Evolutionary conservation across 2,113 vertebrate species (phyloP).

Genomic region (Acanthisitta chloris): DNA sequence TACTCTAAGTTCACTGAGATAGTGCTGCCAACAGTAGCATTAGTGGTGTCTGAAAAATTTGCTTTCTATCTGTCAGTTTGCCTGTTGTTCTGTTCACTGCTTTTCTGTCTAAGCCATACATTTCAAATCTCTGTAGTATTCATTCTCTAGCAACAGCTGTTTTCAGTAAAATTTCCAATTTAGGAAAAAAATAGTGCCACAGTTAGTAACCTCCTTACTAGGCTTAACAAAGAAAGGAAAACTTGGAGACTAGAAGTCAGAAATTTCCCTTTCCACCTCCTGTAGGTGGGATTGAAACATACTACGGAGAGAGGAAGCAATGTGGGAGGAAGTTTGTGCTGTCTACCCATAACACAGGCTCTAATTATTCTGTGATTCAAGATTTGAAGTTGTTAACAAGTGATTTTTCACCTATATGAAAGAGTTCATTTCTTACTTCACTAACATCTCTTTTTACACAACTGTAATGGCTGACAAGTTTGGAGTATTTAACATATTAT

Average conservation of each 20-base stretch:
- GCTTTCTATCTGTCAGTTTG: background rate
- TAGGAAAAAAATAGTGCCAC: background rate
- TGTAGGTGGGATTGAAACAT: slow-evolving; percentile 20
- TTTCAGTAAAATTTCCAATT: background rate
- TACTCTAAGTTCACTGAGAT: background rate
- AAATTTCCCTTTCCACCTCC: slow-evolving; percentile 20
- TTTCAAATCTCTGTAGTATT: background rate
- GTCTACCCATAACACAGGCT: background rate
- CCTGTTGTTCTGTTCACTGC: background rate
- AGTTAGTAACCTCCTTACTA: background rate
- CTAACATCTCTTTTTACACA: background rate
- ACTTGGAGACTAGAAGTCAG: background rate
- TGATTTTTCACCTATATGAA: background rate
- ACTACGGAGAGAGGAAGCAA: background rate
- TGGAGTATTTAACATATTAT: background rate
- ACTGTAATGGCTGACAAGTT: background rate
- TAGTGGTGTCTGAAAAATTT: background rate
- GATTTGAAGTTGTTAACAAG: background rate
- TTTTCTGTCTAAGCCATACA: background rate
- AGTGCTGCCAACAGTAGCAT: background rate
- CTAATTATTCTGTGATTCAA: slow-evolving; percentile 15
- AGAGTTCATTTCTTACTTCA: background rate
- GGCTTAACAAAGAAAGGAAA: slow-evolving; percentile 3
- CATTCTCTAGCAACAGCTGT: background rate
- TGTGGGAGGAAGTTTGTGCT: slow-evolving; percentile 21